These are phyloP conservation scores for Nymphalis io DNA, from an alignment of 1,140 invertebrate species.

Conservation along the genomic window DNA sequence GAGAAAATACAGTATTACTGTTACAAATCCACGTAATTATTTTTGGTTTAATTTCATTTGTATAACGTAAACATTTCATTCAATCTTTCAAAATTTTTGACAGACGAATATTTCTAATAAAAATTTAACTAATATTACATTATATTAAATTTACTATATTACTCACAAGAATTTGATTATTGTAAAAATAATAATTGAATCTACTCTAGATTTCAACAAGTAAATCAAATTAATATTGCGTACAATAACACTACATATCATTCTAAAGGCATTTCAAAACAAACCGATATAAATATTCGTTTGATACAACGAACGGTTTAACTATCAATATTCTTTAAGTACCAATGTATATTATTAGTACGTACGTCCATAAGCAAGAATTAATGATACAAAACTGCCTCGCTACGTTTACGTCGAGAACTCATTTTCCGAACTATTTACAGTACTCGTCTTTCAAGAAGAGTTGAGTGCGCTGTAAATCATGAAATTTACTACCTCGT, in stretches of 20 bases:
- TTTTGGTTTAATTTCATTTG: no score
- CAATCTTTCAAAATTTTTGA: no score
- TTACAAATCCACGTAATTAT: no score
- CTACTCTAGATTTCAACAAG: no score
- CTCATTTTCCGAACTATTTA: slow-evolving; percentile 48
- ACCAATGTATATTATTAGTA: slow-evolving; percentile 10
- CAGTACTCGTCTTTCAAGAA: slow-evolving; percentile 41
- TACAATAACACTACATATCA: not conserved
- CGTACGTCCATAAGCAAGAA: slow-evolving; percentile 17
- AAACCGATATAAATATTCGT: not conserved
- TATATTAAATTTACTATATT: no score
- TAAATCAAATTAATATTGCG: no score
- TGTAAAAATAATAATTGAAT: no score
- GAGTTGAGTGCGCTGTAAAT: slow-evolving; percentile 46
- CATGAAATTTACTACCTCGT: slow-evolving; percentile 46
- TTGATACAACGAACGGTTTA: slow-evolving; percentile 3
- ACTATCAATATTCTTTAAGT: slow-evolving; percentile 16
- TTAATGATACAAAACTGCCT: slow-evolving; percentile 16
- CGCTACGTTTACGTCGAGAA: slow-evolving; percentile 23
- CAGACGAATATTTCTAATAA: no score
- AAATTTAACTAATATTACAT: no score
- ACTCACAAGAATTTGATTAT: no score
- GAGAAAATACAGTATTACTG: no score
- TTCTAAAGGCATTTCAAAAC: not conserved
- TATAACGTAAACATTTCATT: no score